Percentiles rank a stretch among this genome's conserved stretches.
phyloP scores from a whole-genome alignment of 2,113 vertebrate species.

The Carlito syrichta region DNA sequence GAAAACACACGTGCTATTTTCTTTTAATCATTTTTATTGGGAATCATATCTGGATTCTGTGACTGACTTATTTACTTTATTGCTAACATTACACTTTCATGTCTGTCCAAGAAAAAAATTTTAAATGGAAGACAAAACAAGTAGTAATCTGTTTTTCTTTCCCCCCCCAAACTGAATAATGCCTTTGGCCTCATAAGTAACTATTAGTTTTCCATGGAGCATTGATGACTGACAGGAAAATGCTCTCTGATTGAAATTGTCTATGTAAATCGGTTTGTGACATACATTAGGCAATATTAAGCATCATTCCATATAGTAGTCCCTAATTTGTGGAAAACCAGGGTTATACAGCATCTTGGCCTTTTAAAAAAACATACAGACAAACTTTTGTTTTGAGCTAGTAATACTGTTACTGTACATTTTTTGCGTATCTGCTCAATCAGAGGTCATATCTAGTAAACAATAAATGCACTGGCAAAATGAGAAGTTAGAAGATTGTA shows the following conservation, averaged over 20 bases:
- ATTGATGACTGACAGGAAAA: slow-evolving; percentile 30
- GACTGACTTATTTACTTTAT: slow-evolving; percentile 39
- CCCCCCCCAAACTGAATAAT: slow-evolving; percentile 60
- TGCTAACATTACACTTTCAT: slow-evolving; percentile 77
- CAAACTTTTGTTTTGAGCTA: background rate
- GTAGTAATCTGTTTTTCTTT: slow-evolving; percentile 37
- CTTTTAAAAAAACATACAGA: background rate
- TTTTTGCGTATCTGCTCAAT: slow-evolving; percentile 16
- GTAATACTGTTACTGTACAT: background rate
- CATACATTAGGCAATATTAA: slow-evolving; percentile 29
- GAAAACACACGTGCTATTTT: slow-evolving; percentile 53
- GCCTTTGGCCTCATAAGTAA: slow-evolving; percentile 55
- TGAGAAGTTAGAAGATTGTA: slow-evolving; percentile 37
- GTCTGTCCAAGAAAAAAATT: slow-evolving; percentile 74
- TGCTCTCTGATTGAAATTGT: slow-evolving; percentile 42
- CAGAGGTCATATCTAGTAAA: slow-evolving; percentile 36
- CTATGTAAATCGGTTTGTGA: slow-evolving; percentile 42
- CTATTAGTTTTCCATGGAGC: slow-evolving; percentile 36
- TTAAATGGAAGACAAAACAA: slow-evolving; percentile 69
- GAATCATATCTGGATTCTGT: slow-evolving; percentile 55
- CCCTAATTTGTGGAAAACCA: slow-evolving; percentile 10
- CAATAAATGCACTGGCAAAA: slow-evolving; percentile 26
- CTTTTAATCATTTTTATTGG: slow-evolving; percentile 58
- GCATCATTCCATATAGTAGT: slow-evolving; percentile 13
- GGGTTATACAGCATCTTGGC: background rate